phyloP scores from a whole-genome alignment of 2,797 vertebrate species.

The Platyrinchus mystaceus region DNA sequence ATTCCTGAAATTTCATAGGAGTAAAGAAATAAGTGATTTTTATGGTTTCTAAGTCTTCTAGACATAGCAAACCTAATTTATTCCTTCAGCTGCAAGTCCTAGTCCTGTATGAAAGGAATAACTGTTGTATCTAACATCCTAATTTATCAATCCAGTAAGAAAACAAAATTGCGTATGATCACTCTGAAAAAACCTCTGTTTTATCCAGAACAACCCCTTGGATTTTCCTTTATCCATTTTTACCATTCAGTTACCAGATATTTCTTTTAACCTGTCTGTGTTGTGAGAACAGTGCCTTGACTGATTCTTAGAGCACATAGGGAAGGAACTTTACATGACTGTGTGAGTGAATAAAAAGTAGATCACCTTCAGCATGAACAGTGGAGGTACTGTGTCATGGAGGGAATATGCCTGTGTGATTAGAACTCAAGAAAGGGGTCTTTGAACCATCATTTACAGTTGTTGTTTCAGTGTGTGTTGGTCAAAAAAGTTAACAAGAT shows the following conservation, averaged over 20 bases:
- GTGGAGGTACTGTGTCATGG: background rate
- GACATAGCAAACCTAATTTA: background rate
- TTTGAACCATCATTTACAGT: background rate
- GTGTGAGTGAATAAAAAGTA: background rate
- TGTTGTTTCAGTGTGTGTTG: fast-evolving
- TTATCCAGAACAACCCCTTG: background rate
- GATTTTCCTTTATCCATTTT: background rate
- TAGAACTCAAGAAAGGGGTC: background rate
- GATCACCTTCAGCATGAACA: background rate
- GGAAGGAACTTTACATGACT: background rate
- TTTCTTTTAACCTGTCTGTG: background rate
- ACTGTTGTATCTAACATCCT: background rate
- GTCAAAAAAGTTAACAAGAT: background rate
- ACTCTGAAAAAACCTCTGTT: background rate
- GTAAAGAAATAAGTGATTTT: background rate
- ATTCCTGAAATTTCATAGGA: background rate
- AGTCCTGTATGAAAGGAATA: background rate
- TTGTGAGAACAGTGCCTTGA: background rate
- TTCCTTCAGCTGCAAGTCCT: background rate
- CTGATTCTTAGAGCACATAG: background rate
- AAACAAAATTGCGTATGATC: background rate
- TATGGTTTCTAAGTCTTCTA: background rate
- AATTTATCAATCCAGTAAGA: background rate
- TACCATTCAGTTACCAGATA: background rate
- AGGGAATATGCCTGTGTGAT: background rate